phyloP scores from a whole-genome alignment of 2,888 invertebrate species.

The Himalopsyche kuldschensis region DNA sequence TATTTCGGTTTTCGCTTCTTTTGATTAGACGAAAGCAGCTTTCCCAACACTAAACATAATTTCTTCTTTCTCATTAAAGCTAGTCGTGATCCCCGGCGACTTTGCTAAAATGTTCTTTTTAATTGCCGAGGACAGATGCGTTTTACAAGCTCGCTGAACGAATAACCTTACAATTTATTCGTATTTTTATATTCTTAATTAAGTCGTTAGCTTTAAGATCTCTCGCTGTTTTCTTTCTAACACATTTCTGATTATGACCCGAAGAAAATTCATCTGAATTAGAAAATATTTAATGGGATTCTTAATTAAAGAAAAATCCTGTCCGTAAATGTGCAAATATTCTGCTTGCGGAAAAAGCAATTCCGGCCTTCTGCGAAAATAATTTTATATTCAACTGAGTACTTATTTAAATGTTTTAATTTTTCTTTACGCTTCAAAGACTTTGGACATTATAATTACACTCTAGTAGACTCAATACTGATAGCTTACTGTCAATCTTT shows the following conservation, averaged over 20 bases:
- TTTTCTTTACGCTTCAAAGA: no score
- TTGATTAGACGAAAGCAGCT: background rate
- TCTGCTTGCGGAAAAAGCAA: background rate
- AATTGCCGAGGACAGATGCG: conserved; percentile 40
- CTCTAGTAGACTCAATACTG: no score
- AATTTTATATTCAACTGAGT: no score
- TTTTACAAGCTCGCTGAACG: conserved; percentile 32
- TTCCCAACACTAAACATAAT: conserved; percentile 25
- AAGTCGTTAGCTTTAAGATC: conserved; percentile 30
- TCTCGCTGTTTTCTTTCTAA: conserved; percentile 12
- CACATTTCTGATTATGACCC: conserved; percentile 24
- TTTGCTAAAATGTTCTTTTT: conserved; percentile 37
- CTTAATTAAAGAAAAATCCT: background rate
- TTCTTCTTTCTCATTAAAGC: conserved; percentile 38
- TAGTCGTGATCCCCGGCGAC: conserved; percentile 31
- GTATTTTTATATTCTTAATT: conserved; percentile 40
- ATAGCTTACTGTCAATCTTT: no score
- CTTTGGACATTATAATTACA: no score
- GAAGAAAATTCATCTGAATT: background rate
- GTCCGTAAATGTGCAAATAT: background rate
- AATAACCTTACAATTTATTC: conserved; percentile 33
- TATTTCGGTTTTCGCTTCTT: background rate
- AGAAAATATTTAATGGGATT: background rate
- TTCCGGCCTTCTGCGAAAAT: background rate
- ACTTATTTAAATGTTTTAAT: no score